Base-by-base conservation (phyloP, 2,113 vertebrate genomes). In the Misgurnus anguillicaudatus region DNA sequence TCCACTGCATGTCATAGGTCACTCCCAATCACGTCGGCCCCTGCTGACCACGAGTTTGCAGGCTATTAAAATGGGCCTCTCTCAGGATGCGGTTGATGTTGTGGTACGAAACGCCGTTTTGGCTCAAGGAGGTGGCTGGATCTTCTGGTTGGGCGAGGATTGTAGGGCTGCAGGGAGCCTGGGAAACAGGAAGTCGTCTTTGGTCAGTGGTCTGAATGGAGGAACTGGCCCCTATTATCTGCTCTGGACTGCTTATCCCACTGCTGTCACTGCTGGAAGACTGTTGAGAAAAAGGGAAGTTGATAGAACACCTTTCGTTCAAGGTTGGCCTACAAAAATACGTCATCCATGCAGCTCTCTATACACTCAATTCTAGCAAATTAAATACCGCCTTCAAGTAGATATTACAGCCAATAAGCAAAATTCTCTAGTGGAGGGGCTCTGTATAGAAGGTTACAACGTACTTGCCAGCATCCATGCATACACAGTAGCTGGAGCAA, bases 51-150 rank as follows among this genome's bases (percentile, higher is more conserved):
- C 95, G 95, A 87, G 92, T 96, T 92, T 96, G 96, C 85, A 99
- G 90, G 91, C 98, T 98, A 85, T 94, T 96, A 78, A 99, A 99
- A 87, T 99, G 97, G 42, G 98, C 98, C 90, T 99, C 98, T 90
- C 93, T 94, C 93, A 99, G 91, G 89, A 98, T 94, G 92, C 95
- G 95, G 92, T 99, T 99, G 93, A 99, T 98, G 91, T 92, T 89
- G 90, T 90, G 78, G 47, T 93, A 94, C 16, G 88, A 88, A 77
- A 83, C 16, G 38, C 90, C 85, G 14, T 85, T 83, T 86, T 90
- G 88, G 90, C 84, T 80, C 80, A 85, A 84, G 47, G 86, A 86
- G 73, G 89, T 85, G 60, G 88, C 86, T 0, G 84, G 84, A 76
- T 89, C 87, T 60, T 85, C 83, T 19, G 55, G 7, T 13, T 4